These are phyloP conservation scores for Heliconius sara DNA, from an alignment of 2,888 invertebrate species.

Conservation along the genomic window DNA sequence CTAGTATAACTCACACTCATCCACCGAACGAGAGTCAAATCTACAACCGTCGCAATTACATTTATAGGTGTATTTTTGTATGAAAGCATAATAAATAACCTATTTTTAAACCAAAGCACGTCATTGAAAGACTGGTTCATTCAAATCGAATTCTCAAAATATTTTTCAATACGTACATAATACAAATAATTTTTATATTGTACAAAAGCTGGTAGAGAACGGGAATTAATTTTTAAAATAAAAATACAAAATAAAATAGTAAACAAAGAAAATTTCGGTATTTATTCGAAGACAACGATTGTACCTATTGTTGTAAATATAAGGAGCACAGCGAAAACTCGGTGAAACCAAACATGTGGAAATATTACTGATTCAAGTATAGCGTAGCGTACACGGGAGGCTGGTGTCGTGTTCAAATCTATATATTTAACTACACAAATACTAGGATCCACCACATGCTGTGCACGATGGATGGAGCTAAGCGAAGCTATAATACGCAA, in stretches of 20 bases:
- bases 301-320: constrained; percentile 34
- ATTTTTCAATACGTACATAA: not conserved
- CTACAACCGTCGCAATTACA: no score
- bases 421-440: no score
- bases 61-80: no score
- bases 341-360: constrained; percentile 39
- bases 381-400: constrained; percentile 14
- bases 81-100: no score
- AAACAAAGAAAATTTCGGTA: constrained; percentile 24
- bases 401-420: not conserved
- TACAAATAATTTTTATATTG: not conserved
- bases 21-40: no score
- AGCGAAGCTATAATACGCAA: no score
- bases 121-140: not conserved
- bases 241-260: constrained; percentile 4
- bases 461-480: no score
- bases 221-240: constrained; percentile 1
- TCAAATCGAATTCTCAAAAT: not conserved
- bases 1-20: no score
- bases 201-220: not conserved
- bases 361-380: constrained; percentile 34
- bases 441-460: no score
- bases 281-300: constrained; percentile 29
- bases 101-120: no score
- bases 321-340: constrained; percentile 32